These are phyloP conservation scores for Gonatopus flavifemur DNA, from an alignment of 1,140 invertebrate genomes.

Conservation along the genomic window DNA sequence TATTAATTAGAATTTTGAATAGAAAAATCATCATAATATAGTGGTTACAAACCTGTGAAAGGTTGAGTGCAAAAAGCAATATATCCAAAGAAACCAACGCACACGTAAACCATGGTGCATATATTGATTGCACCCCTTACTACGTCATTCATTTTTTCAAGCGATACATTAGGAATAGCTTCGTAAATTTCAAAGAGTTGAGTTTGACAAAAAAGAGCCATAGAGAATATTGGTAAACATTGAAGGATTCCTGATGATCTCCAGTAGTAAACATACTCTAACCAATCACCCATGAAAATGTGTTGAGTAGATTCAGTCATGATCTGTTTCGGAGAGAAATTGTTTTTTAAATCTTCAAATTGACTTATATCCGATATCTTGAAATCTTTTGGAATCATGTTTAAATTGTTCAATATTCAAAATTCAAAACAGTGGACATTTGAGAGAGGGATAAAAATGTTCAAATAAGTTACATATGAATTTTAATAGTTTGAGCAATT, in stretches of 20 bases:
- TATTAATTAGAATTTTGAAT: conserved; percentile 35
- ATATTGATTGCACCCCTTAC: conserved; percentile 88
- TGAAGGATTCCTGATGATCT: conserved; percentile 80
- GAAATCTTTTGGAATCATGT: no score
- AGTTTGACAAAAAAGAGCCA: conserved; percentile 95
- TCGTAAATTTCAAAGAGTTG: conserved; percentile 97
- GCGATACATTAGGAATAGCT: conserved; percentile 79
- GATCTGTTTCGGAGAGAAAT: conserved; percentile 60
- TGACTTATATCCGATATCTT: no score
- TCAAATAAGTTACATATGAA: not conserved
- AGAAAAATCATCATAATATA: conserved; percentile 29
- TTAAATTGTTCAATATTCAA: no score
- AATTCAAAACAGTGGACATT: no score
- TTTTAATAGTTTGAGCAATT: not conserved
- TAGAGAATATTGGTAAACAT: conserved; percentile 92
- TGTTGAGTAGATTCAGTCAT: conserved; percentile 75
- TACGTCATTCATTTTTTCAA: conserved; percentile 87
- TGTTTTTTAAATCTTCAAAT: no score
- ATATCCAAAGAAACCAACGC: conserved; percentile 93
- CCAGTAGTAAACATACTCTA: conserved; percentile 79
- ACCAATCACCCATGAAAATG: conserved; percentile 74
- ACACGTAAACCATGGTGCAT: conserved; percentile 83
- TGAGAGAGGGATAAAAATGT: no score
- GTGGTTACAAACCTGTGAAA: conserved; percentile 63
- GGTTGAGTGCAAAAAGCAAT: conserved; percentile 82